Conservation (phyloP, 1,140 invertebrate species). For the Oryzaephilus surinamensis region DNA sequence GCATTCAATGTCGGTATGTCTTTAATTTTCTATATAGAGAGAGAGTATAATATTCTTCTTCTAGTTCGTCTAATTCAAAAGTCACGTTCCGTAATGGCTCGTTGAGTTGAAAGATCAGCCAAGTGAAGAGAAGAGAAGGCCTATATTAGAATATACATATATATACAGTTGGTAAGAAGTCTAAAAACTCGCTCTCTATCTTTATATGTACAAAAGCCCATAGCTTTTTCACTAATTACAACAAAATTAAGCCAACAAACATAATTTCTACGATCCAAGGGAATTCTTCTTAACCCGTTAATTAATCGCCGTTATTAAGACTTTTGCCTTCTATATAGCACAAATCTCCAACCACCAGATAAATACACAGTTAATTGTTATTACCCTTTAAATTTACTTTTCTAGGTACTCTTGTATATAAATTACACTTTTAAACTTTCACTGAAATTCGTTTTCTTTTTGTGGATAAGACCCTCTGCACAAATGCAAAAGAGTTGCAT, state of each 20-base stretch:
- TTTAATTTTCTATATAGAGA: too few relatives aligned
- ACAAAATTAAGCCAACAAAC: constrained; percentile 13
- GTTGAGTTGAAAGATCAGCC: constrained; percentile 10
- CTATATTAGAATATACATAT: too few relatives aligned
- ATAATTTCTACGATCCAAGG: constrained; percentile 10
- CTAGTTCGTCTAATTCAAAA: constrained; percentile 9
- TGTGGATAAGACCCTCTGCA: not conserved
- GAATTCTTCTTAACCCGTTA: constrained; percentile 11
- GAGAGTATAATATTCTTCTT: constrained; percentile 5
- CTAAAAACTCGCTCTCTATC: too few relatives aligned
- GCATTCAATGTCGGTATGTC: too few relatives aligned
- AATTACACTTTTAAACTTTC: too few relatives aligned
- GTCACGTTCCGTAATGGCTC: constrained; percentile 18
- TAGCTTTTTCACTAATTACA: constrained; percentile 16
- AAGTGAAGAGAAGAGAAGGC: too few relatives aligned
- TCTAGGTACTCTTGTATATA: too few relatives aligned
- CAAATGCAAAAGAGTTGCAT: not conserved
- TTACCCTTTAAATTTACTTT: too few relatives aligned
- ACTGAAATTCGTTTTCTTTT: not conserved
- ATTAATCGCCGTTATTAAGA: constrained; percentile 10
- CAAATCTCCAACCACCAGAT: not conserved
- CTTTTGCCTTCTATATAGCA: not conserved
- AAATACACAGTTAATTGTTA: constrained; percentile 6
- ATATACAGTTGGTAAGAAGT: too few relatives aligned
- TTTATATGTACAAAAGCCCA: constrained; percentile 16